These are phyloP conservation scores for Toxotes lorentzi DNA, from an alignment of 2,797 vertebrate species.

Conservation along the genomic window DNA sequence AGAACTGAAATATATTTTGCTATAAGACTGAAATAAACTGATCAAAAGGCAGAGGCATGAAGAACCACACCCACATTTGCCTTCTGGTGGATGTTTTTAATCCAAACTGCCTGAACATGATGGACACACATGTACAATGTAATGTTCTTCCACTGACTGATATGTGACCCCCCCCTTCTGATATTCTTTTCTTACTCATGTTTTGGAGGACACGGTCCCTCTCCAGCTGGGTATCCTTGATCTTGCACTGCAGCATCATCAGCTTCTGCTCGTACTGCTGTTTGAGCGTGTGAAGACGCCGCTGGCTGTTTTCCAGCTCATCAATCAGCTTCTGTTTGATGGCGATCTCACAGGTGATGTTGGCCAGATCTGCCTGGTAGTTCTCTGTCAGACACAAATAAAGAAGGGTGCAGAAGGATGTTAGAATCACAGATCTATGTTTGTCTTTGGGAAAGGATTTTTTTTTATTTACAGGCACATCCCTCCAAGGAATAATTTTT, in stretches of 20 bases:
- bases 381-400: conserved; percentile 87
- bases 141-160: background rate
- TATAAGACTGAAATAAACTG: conserved; percentile 12
- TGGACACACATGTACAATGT: background rate
- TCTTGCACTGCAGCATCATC: conserved; percentile 96
- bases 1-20: background rate
- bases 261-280: conserved; percentile 97
- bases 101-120: background rate
- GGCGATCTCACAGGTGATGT: conserved; percentile 98
- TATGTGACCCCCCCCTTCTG: background rate
- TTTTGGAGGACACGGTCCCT: conserved; percentile 95
- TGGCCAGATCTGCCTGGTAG: conserved; percentile 96
- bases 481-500: too few species aligned
- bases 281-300: conserved; percentile 94
- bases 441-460: too few species aligned
- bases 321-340: conserved; percentile 99
- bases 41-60: background rate
- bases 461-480: too few species aligned
- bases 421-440: background rate
- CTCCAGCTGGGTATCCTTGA: conserved; percentile 95
- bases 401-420: background rate
- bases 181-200: conserved; percentile 87
- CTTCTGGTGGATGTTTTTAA: conserved; percentile 21
- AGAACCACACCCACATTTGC: background rate
- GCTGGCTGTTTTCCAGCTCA: conserved; percentile 97